Percentiles rank a stretch among this genome's conserved stretches.
phyloP scores from a whole-genome alignment of 2,888 invertebrate species.

The Limnephilus rhombicus region DNA sequence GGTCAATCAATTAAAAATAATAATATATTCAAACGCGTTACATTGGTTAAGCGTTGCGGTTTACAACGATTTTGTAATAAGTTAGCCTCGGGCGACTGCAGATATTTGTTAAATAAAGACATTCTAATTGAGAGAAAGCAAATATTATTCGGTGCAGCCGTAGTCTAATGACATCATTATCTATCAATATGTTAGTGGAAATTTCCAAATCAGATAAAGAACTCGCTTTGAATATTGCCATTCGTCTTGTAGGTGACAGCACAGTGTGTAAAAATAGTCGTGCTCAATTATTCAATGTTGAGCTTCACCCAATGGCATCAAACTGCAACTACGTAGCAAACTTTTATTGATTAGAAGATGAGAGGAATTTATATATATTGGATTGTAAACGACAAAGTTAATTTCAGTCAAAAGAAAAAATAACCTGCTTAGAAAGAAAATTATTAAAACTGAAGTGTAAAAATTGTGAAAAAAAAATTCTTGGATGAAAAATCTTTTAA shows the following conservation, averaged over 20 bases:
- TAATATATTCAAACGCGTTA: not conserved
- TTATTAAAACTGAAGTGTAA: not conserved
- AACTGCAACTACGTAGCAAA: not conserved
- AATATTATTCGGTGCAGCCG: not conserved
- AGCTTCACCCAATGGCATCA: not conserved
- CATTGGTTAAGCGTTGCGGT: not conserved
- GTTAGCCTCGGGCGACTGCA: slow-evolving; percentile 11
- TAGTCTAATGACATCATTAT: slow-evolving; percentile 17
- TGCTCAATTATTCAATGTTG: not conserved
- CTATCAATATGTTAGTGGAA: slow-evolving; percentile 8
- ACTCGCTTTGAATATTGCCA: not conserved
- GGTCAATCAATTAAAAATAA: not conserved
- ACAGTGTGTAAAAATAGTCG: not conserved
- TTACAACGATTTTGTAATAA: not conserved
- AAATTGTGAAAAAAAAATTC: not conserved
- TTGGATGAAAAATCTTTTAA: not conserved
- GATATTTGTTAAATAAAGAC: slow-evolving; percentile 16
- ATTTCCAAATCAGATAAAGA: slow-evolving; percentile 13
- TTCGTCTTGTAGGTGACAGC: not conserved
- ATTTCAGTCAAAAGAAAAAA: not conserved
- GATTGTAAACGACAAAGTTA: not conserved
- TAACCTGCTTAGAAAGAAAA: not conserved
- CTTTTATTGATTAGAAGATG: not conserved
- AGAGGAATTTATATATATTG: not conserved
- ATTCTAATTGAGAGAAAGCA: slow-evolving; percentile 35